phyloP scores from a whole-genome alignment of 1,140 invertebrate genomes.

The Apocrypta bakeri region DNA sequence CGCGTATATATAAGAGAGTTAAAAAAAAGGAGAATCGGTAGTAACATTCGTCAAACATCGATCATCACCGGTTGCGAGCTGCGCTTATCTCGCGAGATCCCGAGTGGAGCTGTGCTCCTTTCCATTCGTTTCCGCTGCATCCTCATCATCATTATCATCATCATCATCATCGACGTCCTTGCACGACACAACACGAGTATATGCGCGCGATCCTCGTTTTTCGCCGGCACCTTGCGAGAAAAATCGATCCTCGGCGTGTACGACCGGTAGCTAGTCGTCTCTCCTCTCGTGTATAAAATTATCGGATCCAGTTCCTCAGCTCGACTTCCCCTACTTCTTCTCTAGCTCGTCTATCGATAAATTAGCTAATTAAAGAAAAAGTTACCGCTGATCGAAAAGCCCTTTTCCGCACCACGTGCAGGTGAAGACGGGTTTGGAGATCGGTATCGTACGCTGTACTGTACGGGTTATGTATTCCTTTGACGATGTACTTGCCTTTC shows the following conservation, averaged over 20 bases:
- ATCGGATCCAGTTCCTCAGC: neutral
- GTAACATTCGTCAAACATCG: neutral
- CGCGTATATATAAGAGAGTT: neutral
- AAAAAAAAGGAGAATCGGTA: neutral
- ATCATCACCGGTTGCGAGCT: neutral
- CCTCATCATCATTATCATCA: neutral
- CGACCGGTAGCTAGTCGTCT: neutral
- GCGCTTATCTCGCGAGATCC: neutral
- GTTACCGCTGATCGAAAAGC: neutral
- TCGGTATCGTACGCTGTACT: neutral
- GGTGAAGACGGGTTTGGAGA: constrained; percentile 7
- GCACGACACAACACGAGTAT: neutral
- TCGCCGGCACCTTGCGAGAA: neutral
- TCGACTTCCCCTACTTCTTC: neutral
- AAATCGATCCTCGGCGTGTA: neutral
- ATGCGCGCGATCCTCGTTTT: neutral
- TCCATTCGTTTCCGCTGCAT: neutral
- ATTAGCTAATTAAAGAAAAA: constrained; percentile 38
- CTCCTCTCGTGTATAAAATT: neutral
- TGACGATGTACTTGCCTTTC: neutral
- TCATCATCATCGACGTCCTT: neutral
- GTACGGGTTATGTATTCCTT: no score
- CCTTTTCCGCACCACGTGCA: neutral
- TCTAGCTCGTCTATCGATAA: constrained; percentile 13
- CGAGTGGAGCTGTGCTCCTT: no score